Percentiles rank a stretch among this genome's conserved stretches.
These are phyloP conservation scores for Heliconius aoede DNA, from an alignment of 2,888 invertebrate species.

Conservation along the genomic window DNA sequence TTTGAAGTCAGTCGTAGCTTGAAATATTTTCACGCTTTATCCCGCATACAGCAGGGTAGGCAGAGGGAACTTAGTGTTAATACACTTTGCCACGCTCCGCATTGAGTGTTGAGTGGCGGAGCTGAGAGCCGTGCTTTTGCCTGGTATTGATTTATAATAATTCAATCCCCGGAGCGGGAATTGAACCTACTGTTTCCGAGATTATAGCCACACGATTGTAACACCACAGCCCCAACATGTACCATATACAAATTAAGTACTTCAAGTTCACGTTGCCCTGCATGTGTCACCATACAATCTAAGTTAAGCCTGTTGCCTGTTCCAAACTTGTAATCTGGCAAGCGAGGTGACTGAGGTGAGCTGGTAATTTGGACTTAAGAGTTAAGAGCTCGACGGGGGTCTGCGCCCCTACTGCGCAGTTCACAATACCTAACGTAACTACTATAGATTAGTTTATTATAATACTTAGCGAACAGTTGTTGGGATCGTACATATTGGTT, in stretches of 20 bases:
- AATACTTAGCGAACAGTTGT: conserved; percentile 70
- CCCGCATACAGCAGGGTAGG: no score
- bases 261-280: neutral
- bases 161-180: no score
- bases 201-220: no score
- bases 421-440: conserved; percentile 63
- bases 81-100: no score
- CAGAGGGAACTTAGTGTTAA: no score
- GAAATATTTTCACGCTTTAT: no score
- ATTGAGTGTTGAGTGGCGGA: no score
- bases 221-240: no score
- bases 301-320: conserved; percentile 12
- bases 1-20: no score
- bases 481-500: conserved; percentile 63
- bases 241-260: neutral
- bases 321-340: conserved; percentile 43
- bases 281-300: conserved; percentile 21
- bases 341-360: conserved; percentile 53
- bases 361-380: conserved; percentile 72
- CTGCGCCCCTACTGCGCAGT: conserved; percentile 63
- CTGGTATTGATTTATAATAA: no score
- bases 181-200: no score
- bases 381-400: conserved; percentile 73
- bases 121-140: no score
- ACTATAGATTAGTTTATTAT: conserved; percentile 49